Evolutionary conservation across 2,888 invertebrate genomes (phyloP).

Genomic region (Apamea sordens): DNA sequence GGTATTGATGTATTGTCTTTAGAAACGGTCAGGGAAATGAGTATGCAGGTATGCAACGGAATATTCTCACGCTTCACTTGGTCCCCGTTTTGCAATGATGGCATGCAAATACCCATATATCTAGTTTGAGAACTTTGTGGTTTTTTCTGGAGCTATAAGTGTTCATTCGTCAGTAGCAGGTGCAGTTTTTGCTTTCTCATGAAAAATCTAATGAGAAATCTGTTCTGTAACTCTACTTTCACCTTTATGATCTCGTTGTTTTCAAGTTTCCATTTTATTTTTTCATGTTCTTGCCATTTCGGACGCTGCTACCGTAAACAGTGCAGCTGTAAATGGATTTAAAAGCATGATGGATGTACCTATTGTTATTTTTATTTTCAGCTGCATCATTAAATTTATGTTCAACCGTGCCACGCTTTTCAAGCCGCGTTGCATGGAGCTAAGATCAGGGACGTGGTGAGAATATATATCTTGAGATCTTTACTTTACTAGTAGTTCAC

Average conservation of each 20-base stretch:
- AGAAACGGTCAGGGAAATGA: conserved; percentile 30
- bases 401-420: neutral
- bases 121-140: conserved; percentile 17
- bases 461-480: conserved; percentile 18
- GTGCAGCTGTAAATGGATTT: conserved; percentile 25
- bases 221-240: neutral
- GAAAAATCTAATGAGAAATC: neutral
- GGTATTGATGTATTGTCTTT: conserved; percentile 24
- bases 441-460: neutral
- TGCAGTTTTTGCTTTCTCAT: neutral
- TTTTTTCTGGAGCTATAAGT: neutral
- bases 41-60: conserved; percentile 32
- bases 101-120: conserved; percentile 28
- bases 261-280: conserved; percentile 1
- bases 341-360: conserved; percentile 17
- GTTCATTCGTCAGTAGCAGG: neutral
- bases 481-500: neutral
- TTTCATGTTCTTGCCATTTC: neutral
- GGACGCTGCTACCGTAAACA: neutral
- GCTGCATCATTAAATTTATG: conserved; percentile 11
- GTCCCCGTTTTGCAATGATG: conserved; percentile 31
- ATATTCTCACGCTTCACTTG: conserved; percentile 49
- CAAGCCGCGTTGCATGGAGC: neutral
- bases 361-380: conserved; percentile 25
- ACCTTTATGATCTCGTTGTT: neutral